Evolutionary conservation across 1,140 invertebrate genomes (phyloP), one percentile per base, ranked within the genome.

Genomic region (Drosophila eugracilis): DNA sequence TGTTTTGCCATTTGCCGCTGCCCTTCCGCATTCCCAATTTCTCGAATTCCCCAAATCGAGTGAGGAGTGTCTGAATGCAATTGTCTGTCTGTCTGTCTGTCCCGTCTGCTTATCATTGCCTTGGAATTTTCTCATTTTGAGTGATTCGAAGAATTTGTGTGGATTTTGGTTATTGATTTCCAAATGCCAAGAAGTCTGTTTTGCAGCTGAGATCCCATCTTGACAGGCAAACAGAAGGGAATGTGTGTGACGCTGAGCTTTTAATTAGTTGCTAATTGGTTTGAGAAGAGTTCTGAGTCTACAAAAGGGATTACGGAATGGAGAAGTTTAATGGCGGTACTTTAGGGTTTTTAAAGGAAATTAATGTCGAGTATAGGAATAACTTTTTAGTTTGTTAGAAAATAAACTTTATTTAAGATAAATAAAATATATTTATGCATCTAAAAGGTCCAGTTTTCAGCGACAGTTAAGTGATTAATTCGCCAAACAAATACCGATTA

Each of bases 131-230:
- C 80, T 80, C 81, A 76, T 84, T 84, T 79, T 80, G 80, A 86
- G 80, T 57, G 81, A 84, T 84, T 84, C 44, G 52, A 80, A 75
- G 81, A 73, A 84, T 84, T 85, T 63, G 45, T 85, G 80, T 76
- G 81, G 80, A 84, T 84, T 84, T 84, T 80, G 80, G 81, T 84
- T 84, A 84, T 84, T 84, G 80, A 84, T 84, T 84, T 75, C 70
- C 55, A 58, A 58, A 84, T 84, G 53, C 80, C 79, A 75, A 71
- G 49, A 32, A 22, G 66, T 48, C 59, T 66, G 17, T 37, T 19
- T 12, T 36, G 37, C 48, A 32, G 45, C 39, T 4, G n/a, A 30
- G 22, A 37, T 34, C 26, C 42, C 24, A 12, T 21, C 41, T 17
- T 24, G 19, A 24, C 39, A 7, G 4, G n/a, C 32, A 10, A 14